These are phyloP conservation scores for Sebastes itinus DNA, from an alignment of 2,797 vertebrate genomes.

Conservation along the genomic window DNA sequence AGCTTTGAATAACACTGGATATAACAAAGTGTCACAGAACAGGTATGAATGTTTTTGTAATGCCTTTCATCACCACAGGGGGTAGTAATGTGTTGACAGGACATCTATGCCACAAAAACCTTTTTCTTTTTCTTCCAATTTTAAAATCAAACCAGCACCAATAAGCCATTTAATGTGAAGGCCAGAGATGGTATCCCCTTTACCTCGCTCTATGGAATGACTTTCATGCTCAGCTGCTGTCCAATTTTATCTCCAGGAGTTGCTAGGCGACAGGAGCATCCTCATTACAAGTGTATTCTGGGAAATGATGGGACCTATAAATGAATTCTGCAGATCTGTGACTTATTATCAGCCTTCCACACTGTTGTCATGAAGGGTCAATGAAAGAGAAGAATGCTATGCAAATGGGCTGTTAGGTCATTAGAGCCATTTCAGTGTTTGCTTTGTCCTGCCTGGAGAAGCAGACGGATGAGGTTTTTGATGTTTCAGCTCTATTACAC, in stretches of 20 bases:
- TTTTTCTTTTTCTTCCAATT: constrained; percentile 9
- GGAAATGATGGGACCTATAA: constrained; percentile 57
- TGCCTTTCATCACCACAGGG: constrained; percentile 41
- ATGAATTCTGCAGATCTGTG: constrained; percentile 52
- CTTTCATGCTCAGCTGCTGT: constrained; percentile 72
- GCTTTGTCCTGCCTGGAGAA: constrained; percentile 32
- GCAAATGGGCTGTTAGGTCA: constrained; percentile 14
- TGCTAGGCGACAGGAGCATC: constrained; percentile 75
- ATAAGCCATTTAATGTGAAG: not conserved
- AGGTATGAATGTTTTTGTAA: constrained; percentile 57
- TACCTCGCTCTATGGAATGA: constrained; percentile 41
- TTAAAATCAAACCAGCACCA: constrained; percentile 20
- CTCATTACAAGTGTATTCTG: constrained; percentile 58
- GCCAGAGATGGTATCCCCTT: constrained; percentile 40
- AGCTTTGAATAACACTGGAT: constrained; percentile 9
- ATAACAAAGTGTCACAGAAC: constrained; percentile 13
- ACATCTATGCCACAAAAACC: not conserved
- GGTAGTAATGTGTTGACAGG: not conserved
- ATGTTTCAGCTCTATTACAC: not conserved
- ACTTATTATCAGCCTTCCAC: constrained; percentile 35
- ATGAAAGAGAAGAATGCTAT: constrained; percentile 20
- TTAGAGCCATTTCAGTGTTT: constrained; percentile 21
- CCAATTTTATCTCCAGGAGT: constrained; percentile 65
- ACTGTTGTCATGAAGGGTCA: constrained; percentile 29
- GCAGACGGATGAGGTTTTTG: not conserved